A percentile compares a stretch with the other conserved stretches of the same genome.
These are phyloP conservation scores for Diadegma fenestrale DNA, from an alignment of 2,888 invertebrate genomes.

Conservation along the genomic window DNA sequence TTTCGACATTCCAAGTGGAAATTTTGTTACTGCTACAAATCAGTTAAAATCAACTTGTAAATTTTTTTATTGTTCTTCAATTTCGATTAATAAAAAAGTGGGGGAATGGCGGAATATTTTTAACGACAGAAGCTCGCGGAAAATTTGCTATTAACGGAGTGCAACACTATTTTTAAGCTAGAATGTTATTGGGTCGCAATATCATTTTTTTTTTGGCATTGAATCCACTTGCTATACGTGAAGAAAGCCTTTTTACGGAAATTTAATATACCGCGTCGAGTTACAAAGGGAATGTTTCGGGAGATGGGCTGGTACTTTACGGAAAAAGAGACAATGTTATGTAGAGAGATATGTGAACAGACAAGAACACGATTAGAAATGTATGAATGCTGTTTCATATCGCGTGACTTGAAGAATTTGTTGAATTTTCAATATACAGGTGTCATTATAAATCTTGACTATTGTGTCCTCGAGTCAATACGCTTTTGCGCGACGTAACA, in stretches of 20 bases:
- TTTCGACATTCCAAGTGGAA: too few relatives aligned
- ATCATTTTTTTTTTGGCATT: neutral
- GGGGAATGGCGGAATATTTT: too few relatives aligned
- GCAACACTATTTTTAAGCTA: neutral
- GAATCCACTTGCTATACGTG: neutral
- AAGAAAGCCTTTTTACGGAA: conserved; percentile 2
- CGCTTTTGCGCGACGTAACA: neutral
- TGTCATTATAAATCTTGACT: neutral
- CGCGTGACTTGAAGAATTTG: conserved; percentile 42
- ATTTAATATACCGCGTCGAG: conserved; percentile 39
- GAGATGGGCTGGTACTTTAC: neutral
- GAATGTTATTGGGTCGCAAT: neutral
- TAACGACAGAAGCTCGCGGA: neutral
- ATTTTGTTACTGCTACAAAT: too few relatives aligned
- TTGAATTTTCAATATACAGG: conserved; percentile 24
- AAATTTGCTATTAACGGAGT: neutral
- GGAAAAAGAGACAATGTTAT: conserved; percentile 4
- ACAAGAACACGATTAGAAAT: conserved; percentile 14
- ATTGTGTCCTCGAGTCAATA: conserved; percentile 26
- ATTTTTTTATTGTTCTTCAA: too few relatives aligned
- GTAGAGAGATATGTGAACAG: conserved; percentile 2
- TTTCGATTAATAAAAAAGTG: too few relatives aligned
- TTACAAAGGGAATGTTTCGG: conserved; percentile 7
- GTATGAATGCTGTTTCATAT: conserved; percentile 44
- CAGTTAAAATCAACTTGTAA: too few relatives aligned